phyloP scores from a whole-genome alignment of 1,140 invertebrate species.

The Aphelinus atriplicis region DNA sequence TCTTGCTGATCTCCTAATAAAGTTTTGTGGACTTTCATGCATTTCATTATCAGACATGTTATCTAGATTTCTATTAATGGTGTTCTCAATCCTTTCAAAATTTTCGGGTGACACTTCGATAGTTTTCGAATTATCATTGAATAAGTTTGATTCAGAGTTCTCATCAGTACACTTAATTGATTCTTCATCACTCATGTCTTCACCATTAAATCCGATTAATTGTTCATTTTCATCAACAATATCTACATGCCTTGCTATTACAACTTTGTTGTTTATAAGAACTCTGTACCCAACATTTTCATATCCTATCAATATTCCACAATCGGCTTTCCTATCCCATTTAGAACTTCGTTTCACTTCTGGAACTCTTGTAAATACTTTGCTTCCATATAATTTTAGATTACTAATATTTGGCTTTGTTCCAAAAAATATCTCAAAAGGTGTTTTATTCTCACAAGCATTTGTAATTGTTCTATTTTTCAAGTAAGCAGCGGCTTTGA shows the following conservation, averaged over 20 bases:
- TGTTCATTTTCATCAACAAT: constrained; percentile 42
- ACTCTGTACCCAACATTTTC: constrained; percentile 15
- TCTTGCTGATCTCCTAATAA: constrained; percentile 24
- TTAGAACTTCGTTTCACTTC: background rate
- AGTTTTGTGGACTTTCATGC: too few species aligned
- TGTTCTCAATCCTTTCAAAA: background rate
- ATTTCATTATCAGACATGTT: too few species aligned
- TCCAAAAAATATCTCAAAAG: background rate
- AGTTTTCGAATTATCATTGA: constrained; percentile 35
- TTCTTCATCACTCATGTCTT: too few species aligned
- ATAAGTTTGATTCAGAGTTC: constrained; percentile 7
- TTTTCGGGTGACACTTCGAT: background rate
- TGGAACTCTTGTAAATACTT: constrained; percentile 4
- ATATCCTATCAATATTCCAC: background rate
- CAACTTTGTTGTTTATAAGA: constrained; percentile 42
- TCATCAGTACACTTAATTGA: constrained; percentile 27
- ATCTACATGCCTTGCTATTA: constrained; percentile 44
- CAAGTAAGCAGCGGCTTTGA: background rate
- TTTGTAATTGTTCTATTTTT: constrained; percentile 10
- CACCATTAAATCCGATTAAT: constrained; percentile 41
- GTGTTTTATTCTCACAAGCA: background rate
- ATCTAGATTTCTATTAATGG: constrained; percentile 38
- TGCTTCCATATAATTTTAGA: constrained; percentile 4
- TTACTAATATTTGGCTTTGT: constrained; percentile 2
- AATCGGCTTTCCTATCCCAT: background rate